Conservation (phyloP, 1,140 invertebrate genomes). For the Brachionus rubens region DNA sequence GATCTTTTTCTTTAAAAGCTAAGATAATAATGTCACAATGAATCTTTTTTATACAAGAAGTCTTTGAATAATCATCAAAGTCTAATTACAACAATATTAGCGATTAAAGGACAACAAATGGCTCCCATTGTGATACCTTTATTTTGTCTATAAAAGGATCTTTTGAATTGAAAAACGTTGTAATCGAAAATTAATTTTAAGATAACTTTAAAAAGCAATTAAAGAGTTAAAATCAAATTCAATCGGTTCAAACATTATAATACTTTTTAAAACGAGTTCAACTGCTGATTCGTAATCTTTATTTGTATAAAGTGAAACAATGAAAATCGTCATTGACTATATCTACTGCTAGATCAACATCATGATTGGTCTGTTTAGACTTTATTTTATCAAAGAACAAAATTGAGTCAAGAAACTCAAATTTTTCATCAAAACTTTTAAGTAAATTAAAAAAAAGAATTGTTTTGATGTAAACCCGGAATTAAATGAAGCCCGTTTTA, state of each 20-base stretch:
- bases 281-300: not conserved
- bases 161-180: not conserved
- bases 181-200: not conserved
- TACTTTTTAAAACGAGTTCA: too few relatives aligned
- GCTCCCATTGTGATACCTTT: not conserved
- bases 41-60: not conserved
- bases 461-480: not conserved
- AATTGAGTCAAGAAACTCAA: not conserved
- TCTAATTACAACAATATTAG: not conserved
- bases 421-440: not conserved
- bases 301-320: not conserved
- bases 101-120: not conserved
- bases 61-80: not conserved
- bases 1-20: not conserved
- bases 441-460: not conserved
- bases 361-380: too few relatives aligned
- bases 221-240: not conserved
- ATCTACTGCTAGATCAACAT: not conserved
- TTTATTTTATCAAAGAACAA: not conserved
- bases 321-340: not conserved
- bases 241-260: not conserved
- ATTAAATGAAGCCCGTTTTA: not conserved
- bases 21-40: not conserved
- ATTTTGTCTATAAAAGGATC: not conserved
- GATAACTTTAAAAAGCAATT: not conserved